Base-by-base conservation (phyloP, 2,888 invertebrate genomes). In the Taenaris catops region DNA sequence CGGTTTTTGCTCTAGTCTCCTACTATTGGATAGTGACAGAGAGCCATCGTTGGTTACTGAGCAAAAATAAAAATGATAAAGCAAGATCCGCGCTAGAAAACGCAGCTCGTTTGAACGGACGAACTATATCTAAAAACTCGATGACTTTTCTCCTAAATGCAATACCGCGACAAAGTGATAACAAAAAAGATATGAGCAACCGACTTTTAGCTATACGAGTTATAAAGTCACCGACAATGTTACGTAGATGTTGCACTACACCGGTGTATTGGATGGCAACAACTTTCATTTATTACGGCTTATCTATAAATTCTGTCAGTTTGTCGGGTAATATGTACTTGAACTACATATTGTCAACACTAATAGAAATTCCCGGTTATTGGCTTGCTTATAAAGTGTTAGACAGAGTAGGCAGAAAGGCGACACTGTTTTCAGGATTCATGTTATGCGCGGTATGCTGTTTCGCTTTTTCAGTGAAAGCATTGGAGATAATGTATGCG, bases 261-360 rank as follows among this genome's bases (percentile, higher is more conserved):
- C 92, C 92, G n/a, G 83, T 93, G 41, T 91, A 93, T 66, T 94
- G 94, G 94, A 90, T 93, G 25, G 91, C 93, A 1, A 93, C 92
- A 48, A 91, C 93, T 0, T 91, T 95, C 45, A 91, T 94, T 27
- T 95, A 93, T 64, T 95, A 94, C 53, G 95, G 95, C 0, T 71
- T 95, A 37, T 93, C 93, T 6, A 81, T 95, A 31, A 94, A 93
- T 69, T 91, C 94, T 0, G 93, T 94, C 2, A 88, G 90, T 24
- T 74, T 95, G 41, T 89, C 91, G 23, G 94, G 94, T 2, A 91
- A 94, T 64, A 92, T 91, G 62, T 93, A 94, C 63, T 57, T 92
- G 4, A 95, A 94, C 68, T 95, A 94, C 56, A 90, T 93, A 26
- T 69, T 90, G 12, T 89, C 89, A 3, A 79, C 88, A 3, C 66